A percentile compares a stretch with the other conserved stretches of the same genome.
phyloP scores from a whole-genome alignment of 2,113 vertebrate species.

The Scartelaos histophorus region DNA sequence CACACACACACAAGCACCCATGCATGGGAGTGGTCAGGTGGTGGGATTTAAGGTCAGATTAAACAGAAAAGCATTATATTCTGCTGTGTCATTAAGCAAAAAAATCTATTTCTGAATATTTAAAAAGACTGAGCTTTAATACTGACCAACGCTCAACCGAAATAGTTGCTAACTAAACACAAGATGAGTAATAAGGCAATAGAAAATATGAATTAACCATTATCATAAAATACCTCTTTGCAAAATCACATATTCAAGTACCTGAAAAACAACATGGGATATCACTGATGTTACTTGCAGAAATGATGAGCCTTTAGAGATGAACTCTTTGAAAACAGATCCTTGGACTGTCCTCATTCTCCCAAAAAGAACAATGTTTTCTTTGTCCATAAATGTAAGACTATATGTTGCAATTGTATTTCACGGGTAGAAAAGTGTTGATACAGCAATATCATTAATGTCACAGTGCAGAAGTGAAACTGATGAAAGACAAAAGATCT shows the following conservation, averaged over 20 bases:
- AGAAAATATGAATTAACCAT: not conserved
- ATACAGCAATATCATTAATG: not conserved
- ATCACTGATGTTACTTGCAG: not conserved
- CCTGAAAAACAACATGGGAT: not conserved
- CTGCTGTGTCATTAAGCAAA: not conserved
- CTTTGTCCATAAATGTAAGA: not conserved
- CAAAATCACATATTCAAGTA: not conserved
- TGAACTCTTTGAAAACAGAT: not conserved
- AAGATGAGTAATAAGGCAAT: not conserved
- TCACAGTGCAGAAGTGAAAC: not conserved
- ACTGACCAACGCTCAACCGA: not conserved
- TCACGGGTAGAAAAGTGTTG: not conserved
- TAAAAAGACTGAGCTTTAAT: not conserved
- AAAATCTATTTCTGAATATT: not conserved
- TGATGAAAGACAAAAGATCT: not conserved
- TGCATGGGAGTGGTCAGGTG: too few relatives aligned
- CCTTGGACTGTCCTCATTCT: not conserved
- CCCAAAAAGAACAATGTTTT: not conserved
- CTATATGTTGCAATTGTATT: not conserved
- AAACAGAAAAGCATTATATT: not conserved
- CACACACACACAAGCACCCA: too few relatives aligned
- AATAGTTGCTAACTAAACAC: not conserved
- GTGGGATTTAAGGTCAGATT: too few relatives aligned
- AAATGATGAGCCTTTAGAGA: not conserved
- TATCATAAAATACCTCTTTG: too few relatives aligned